A percentile compares a stretch with the other conserved stretches of the same genome.
phyloP scores from a whole-genome alignment of 1,140 invertebrate species.

The Hydropsyche tenuis region DNA sequence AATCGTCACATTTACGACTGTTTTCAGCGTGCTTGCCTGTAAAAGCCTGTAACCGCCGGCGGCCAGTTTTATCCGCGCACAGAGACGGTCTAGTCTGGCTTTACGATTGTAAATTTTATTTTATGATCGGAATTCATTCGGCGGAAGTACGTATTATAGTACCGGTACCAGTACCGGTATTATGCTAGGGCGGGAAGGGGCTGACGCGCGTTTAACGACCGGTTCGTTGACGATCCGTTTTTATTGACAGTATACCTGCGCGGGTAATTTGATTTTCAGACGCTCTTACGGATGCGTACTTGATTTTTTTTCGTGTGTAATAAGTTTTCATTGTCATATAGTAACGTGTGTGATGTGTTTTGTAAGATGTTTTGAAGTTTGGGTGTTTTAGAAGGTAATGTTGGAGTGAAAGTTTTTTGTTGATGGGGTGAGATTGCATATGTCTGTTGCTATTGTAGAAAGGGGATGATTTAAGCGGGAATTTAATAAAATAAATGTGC shows the following conservation, averaged over 20 bases:
- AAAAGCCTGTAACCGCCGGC: neutral
- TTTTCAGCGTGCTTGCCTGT: neutral
- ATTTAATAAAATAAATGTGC: too few relatives aligned
- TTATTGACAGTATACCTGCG: constrained; percentile 44
- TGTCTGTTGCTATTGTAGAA: too few relatives aligned
- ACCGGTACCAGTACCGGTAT: too few relatives aligned
- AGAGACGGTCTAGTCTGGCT: neutral
- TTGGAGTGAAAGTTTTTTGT: too few relatives aligned
- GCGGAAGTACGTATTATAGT: neutral
- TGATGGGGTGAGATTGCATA: too few relatives aligned
- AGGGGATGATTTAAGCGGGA: too few relatives aligned
- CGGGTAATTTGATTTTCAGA: constrained; percentile 43
- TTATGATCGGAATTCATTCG: constrained; percentile 47
- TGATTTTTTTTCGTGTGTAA: too few relatives aligned
- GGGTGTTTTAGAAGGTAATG: too few relatives aligned
- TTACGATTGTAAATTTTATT: constrained; percentile 46
- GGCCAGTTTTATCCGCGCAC: neutral
- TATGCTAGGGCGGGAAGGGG: constrained; percentile 24
- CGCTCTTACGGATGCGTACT: constrained; percentile 14
- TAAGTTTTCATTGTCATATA: too few relatives aligned
- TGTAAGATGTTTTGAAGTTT: too few relatives aligned
- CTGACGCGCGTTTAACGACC: constrained; percentile 34
- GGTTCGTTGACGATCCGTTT: constrained; percentile 39
- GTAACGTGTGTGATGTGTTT: too few relatives aligned
- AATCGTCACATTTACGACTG: neutral